A percentile compares a stretch with the other conserved stretches of the same genome.
Conservation (phyloP, 2,113 vertebrate species). For the Epinephelus cyanopodus region DNA sequence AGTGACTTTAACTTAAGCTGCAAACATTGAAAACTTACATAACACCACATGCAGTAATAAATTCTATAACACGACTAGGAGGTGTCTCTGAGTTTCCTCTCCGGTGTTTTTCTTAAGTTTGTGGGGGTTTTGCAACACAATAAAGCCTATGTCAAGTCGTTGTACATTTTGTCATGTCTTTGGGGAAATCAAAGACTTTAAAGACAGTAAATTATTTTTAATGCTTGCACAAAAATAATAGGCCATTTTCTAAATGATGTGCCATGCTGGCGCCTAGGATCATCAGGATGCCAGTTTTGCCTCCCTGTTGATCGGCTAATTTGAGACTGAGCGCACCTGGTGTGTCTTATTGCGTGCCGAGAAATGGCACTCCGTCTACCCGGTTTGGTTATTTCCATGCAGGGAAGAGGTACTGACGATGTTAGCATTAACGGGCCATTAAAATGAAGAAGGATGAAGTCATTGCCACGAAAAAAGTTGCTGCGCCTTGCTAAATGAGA, state of each 20-base stretch:
- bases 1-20: neutral
- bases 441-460: constrained; percentile 76
- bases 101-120: constrained; percentile 5
- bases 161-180: constrained; percentile 74
- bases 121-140: constrained; percentile 16
- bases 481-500: constrained; percentile 51
- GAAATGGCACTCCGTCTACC: constrained; percentile 73
- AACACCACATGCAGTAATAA: neutral
- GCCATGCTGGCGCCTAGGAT: constrained; percentile 81
- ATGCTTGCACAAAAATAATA: constrained; percentile 86
- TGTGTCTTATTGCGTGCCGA: constrained; percentile 81
- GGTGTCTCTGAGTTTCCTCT: constrained; percentile 29
- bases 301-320: constrained; percentile 88
- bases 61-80: constrained; percentile 6
- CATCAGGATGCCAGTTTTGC: constrained; percentile 82
- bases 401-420: constrained; percentile 75
- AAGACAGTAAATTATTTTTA: constrained; percentile 87
- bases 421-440: constrained; percentile 80
- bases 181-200: constrained; percentile 81
- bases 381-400: constrained; percentile 76
- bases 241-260: constrained; percentile 87
- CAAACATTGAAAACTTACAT: neutral
- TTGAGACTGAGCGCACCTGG: constrained; percentile 86
- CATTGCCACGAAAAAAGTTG: constrained; percentile 56
- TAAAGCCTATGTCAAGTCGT: constrained; percentile 57